Evolutionary conservation across 2,888 invertebrate species (phyloP), one percentile per base, ranked within the genome.

Genomic region (Chrysina gloriosa): DNA sequence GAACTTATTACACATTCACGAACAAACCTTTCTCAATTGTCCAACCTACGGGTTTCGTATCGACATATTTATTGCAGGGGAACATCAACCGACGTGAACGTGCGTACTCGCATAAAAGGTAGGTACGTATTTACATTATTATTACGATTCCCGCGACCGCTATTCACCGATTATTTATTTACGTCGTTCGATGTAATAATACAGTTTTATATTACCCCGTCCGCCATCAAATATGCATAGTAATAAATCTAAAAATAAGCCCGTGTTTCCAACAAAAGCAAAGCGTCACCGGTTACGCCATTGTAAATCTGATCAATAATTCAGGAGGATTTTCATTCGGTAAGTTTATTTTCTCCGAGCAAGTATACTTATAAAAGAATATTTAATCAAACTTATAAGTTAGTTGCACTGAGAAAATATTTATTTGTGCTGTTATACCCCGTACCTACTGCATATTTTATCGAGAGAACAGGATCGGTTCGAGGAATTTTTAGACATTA

Each of bases 221-320:
- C n/a, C 23, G 27, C 5, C 36, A 56, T 56, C 23, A 56, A 56
- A 56, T 39, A 36, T 56, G 56, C 39, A 56, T 23, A 56, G 23
- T 36, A 52, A 34, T 54, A 54, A 54, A 54, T 31, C 54, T 34
- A 54, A 54, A 54, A 54, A 54, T 54, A 54, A 56, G 56, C 39
- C 50, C n/a, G 50, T 19, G 16, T 19, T 42, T 14, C 25, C 48
- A 48, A 48, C 48, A 50, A 50, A 50, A 50, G 50, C 27, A 50
- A 50, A 50, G 50, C 50, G 50, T 50, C 50, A 50, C 29, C 36
- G 14, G 39, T 56, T 36, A 56, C 39, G 39, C 56, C 21, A 36
- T 36, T 56, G 56, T 56, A 56, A 56, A 56, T 56, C 56, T 39
- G 36, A 56, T 56, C 56, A 56, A 56, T 56, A 56, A 56, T 56